Base-by-base conservation (phyloP, 2,113 vertebrate species). In the Pristiophorus japonicus region DNA sequence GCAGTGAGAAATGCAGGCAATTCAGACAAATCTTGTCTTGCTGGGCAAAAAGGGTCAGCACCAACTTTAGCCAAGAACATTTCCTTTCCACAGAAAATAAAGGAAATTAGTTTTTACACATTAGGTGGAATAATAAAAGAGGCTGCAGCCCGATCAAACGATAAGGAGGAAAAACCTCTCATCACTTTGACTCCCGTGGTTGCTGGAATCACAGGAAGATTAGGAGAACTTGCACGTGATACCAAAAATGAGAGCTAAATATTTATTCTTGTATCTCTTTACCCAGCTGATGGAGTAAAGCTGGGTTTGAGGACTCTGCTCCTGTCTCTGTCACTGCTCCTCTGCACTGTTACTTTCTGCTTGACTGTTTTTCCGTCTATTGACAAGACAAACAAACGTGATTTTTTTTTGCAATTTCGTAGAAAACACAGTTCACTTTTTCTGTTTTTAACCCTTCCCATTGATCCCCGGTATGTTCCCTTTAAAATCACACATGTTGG, bases 371-470 rank as follows among this genome's bases (percentile, higher is more conserved):
- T 96, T 96, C 95, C 96, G 96, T 96, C 96, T 97, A 96, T 96
- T 97, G 96, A 96, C 84, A 97, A 96, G 47, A 96, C 84, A 94
- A 96, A 97, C 96, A 96, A 91, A 96, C 95, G 45, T n/a, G 47
- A 85, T 47, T 10, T 51, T 20, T 51, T 81, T 95, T 96, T 47
- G 94, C 96, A 96, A n/a, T 96, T 95, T 96, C 95, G 91, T 95
- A 96, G 95, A 97, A 97, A 96, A 95, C 95, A 96, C 96, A 96
- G 96, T 97, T 96, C 92, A 55, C 95, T 96, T 96, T 94, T 95
- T 91, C 93, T 12, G 66, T 51, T 96, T 96, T 96, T 95, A 73
- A 0, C 96, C 96, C 87, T 96, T 96, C 96, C 91, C 96, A 97
- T 96, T 70, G 95, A 85, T n/a, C n/a, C n/a, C n/a, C n/a, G n/a